These are phyloP conservation scores for Synanceia verrucosa DNA, from an alignment of 2,797 vertebrate genomes.

Conservation along the genomic window DNA sequence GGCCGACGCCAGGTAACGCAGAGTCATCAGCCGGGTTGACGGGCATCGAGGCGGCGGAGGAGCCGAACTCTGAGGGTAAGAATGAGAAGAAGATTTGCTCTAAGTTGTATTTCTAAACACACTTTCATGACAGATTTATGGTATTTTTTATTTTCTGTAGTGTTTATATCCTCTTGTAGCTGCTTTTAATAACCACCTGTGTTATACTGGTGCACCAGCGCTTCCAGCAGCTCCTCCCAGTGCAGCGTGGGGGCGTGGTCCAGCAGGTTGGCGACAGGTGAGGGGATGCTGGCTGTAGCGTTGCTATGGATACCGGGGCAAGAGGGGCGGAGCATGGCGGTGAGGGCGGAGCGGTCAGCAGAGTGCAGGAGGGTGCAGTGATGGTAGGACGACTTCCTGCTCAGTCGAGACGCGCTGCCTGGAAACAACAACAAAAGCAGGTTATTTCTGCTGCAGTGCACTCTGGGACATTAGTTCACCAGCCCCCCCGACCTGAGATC, in stretches of 20 bases:
- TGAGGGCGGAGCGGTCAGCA: conserved; percentile 80
- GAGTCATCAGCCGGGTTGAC: conserved; percentile 87
- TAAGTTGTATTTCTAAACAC: too few species aligned
- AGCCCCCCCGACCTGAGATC: conserved; percentile 84
- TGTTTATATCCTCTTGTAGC: too few species aligned
- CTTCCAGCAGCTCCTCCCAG: conserved; percentile 82
- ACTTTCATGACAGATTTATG: neutral
- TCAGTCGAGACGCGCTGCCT: conserved; percentile 93
- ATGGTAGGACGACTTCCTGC: conserved; percentile 90
- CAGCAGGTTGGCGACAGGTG: conserved; percentile 87
- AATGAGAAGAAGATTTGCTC: too few species aligned
- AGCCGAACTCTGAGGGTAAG: conserved; percentile 68
- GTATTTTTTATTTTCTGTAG: too few species aligned
- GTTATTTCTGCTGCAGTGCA: neutral
- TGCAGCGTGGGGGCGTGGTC: conserved; percentile 87
- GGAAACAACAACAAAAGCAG: neutral
- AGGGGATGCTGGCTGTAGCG: conserved; percentile 91
- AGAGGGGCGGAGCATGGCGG: conserved; percentile 84
- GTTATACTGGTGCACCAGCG: conserved; percentile 85
- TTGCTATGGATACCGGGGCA: conserved; percentile 88
- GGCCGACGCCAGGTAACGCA: conserved; percentile 83
- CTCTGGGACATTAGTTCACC: neutral
- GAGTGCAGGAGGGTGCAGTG: conserved; percentile 93
- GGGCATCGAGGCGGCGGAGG: conserved; percentile 55
- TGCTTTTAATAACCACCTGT: too few species aligned